A percentile compares a stretch with the other conserved stretches of the same genome.
These are phyloP conservation scores for Simalia tracyae DNA, from an alignment of 2,797 vertebrate genomes.

Conservation along the genomic window DNA sequence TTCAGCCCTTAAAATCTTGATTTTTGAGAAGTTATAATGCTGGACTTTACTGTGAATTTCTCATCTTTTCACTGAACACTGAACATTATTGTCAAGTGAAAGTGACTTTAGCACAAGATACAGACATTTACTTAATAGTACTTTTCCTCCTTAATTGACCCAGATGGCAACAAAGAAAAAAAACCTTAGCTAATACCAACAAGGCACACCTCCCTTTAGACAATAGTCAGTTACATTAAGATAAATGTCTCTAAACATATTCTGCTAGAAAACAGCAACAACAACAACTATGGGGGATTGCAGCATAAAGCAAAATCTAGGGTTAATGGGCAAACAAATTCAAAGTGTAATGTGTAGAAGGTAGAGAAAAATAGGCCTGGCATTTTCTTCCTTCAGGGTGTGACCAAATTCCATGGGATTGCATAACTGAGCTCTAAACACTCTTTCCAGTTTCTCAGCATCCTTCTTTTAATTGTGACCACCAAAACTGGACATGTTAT, in stretches of 20 bases:
- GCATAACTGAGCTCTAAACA: background rate
- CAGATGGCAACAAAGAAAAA: conserved; percentile 33
- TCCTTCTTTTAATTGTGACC: too few relatives aligned
- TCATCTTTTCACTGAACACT: conserved; percentile 31
- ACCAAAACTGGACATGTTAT: too few relatives aligned
- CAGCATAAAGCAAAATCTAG: conserved; percentile 9
- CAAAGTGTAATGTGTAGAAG: conserved; percentile 15
- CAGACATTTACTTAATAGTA: conserved; percentile 11
- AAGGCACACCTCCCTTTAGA: conserved; percentile 6
- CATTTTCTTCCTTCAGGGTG: background rate
- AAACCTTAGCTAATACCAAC: conserved; percentile 35
- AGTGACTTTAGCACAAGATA: conserved; percentile 32
- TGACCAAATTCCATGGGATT: background rate
- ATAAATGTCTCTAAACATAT: conserved; percentile 3
- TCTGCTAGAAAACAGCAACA: background rate
- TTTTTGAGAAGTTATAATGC: conserved; percentile 30
- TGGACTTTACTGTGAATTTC: conserved; percentile 40
- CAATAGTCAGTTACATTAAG: conserved; percentile 9
- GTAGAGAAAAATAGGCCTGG: conserved; percentile 19
- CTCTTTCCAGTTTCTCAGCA: too few relatives aligned
- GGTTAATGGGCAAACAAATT: conserved; percentile 9
- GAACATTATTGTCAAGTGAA: conserved; percentile 17
- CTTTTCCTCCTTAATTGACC: conserved; percentile 37
- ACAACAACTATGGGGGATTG: too few relatives aligned
- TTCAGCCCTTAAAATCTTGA: conserved; percentile 26